Percentiles rank a stretch among this genome's conserved stretches.
Evolutionary conservation across 2,113 vertebrate genomes (phyloP).

Genomic region (Ophiodon elongatus): DNA sequence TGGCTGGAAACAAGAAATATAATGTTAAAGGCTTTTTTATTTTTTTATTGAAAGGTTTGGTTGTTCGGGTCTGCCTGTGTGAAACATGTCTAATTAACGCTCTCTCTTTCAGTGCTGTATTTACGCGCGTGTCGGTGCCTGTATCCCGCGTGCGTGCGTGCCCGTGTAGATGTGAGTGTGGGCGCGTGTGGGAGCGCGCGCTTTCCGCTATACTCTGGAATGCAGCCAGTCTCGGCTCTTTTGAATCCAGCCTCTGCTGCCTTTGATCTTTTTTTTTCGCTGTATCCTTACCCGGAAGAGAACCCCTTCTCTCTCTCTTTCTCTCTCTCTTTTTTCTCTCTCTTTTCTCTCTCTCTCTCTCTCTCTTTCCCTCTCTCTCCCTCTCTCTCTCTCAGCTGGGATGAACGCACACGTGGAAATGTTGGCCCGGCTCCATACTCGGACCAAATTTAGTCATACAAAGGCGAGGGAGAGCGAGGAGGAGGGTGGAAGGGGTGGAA

Average conservation of each 20-base stretch:
- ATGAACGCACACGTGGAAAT: constrained; percentile 97
- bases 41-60: constrained; percentile 65
- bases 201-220: constrained; percentile 90
- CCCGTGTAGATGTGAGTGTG: constrained; percentile 14
- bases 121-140: constrained; percentile 41
- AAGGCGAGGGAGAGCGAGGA: constrained; percentile 86
- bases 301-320: constrained; percentile 74
- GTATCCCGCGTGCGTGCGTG: constrained; percentile 28
- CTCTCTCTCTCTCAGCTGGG: constrained; percentile 93
- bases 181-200: constrained; percentile 50
- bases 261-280: constrained; percentile 92
- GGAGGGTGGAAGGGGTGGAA: constrained; percentile 1
- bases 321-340: constrained; percentile 12
- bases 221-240: constrained; percentile 88
- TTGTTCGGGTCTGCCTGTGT: constrained; percentile 72
- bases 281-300: constrained; percentile 98
- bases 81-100: constrained; percentile 77
- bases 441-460: constrained; percentile 98
- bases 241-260: constrained; percentile 90
- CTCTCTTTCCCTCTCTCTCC: constrained; percentile 63
- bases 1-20: constrained; percentile 65
- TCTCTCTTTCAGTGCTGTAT: constrained; percentile 45
- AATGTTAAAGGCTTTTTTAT: constrained; percentile 52
- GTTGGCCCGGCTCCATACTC: constrained; percentile 92
- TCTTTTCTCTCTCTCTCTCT: constrained; percentile 23